phyloP scores from a whole-genome alignment of 2,888 invertebrate genomes.

The Watsonalla cultraria region DNA sequence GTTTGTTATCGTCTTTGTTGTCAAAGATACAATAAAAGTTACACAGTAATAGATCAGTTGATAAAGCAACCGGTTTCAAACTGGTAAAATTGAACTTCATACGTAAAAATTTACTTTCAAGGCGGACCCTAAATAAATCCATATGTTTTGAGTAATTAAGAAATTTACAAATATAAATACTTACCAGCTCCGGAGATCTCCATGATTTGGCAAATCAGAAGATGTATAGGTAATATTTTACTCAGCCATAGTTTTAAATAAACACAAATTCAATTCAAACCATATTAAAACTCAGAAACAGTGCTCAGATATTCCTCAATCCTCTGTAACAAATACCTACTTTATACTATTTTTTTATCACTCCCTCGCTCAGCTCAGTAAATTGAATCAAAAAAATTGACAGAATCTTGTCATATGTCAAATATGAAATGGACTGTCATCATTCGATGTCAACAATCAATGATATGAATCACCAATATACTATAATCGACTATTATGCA shows the following conservation, averaged over 20 bases:
- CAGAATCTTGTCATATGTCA: too few relatives aligned
- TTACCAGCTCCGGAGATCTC: slow-evolving; percentile 65
- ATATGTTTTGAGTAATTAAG: background rate
- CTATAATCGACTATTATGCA: too few relatives aligned
- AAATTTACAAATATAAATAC: slow-evolving; percentile 19
- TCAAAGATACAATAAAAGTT: slow-evolving; percentile 38
- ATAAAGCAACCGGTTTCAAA: slow-evolving; percentile 5
- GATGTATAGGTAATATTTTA: slow-evolving; percentile 3
- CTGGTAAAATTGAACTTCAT: background rate
- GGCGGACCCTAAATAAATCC: background rate
- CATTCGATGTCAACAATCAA: too few relatives aligned
- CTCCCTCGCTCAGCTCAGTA: background rate
- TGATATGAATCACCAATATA: too few relatives aligned
- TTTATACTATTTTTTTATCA: background rate
- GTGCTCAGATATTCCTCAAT: background rate
- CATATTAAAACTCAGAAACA: too few relatives aligned
- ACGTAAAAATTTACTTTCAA: background rate
- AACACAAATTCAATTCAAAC: background rate
- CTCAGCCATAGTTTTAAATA: background rate
- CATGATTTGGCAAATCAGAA: slow-evolving; percentile 39
- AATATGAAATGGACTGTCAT: too few relatives aligned
- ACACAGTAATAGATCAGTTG: background rate
- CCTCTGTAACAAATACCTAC: background rate
- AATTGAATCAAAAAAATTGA: too few relatives aligned
- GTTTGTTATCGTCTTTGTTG: slow-evolving; percentile 52